Evolutionary conservation across 2,797 vertebrate genomes (phyloP).

Genomic region (Rallus crepitans): DNA sequence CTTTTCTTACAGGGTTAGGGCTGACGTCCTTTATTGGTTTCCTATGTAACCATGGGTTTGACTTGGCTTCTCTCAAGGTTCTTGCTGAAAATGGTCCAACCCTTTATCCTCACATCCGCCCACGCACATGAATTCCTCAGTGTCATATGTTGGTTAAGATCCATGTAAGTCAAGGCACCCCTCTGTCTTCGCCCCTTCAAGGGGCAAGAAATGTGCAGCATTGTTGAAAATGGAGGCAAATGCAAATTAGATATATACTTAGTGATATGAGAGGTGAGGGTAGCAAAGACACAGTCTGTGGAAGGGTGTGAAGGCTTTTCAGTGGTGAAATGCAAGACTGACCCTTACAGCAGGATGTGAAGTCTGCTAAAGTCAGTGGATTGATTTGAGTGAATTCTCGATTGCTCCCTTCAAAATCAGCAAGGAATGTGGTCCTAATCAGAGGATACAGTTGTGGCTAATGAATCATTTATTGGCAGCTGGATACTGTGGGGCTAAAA

Average conservation of each 20-base stretch:
- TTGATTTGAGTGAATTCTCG: background rate
- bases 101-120: constrained; percentile 16
- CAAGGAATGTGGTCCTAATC: background rate
- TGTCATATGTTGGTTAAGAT: background rate
- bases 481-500: background rate
- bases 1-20: background rate
- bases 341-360: background rate
- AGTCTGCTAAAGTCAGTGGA: background rate
- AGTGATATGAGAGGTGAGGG: background rate
- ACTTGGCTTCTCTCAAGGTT: constrained; percentile 26
- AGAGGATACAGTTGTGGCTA: background rate
- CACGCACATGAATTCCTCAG: background rate
- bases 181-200: background rate
- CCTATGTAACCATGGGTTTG: constrained; percentile 14
- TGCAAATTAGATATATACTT: background rate
- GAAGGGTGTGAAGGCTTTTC: background rate
- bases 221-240: background rate
- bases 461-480: too few species aligned
- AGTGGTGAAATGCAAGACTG: background rate
- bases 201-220: too few species aligned
- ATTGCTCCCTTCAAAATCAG: background rate
- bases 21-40: constrained; percentile 10
- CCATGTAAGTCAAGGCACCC: background rate
- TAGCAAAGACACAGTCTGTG: background rate
- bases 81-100: constrained; percentile 34